Base-by-base conservation (phyloP, 2,113 vertebrate species). In the Ochotona curzoniae region DNA sequence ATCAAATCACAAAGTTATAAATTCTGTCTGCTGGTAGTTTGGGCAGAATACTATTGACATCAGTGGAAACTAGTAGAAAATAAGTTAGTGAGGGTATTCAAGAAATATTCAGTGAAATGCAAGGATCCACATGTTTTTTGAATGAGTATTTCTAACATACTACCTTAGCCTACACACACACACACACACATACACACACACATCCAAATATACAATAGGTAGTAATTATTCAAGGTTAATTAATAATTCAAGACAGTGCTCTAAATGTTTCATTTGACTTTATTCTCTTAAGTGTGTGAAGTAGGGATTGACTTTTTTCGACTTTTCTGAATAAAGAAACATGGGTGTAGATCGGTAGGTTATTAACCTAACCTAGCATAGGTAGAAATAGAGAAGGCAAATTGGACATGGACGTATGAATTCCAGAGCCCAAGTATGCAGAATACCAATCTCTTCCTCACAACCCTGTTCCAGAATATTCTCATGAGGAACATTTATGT, bases 61-160 rank as follows among this genome's bases (percentile, higher is more conserved):
- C 7, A 93, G 95, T 18, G 15, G 13, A 64, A 35, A 81, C 11
- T 0, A 89, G 71, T 63, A 89, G n/a, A 66, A 57, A 86, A 79
- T 21, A 79, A 35, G 15, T 23, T 4, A 5, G 17, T 69, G 64
- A 81, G 20, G 60, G 8, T 74, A 8, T 51, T 79, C 20, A 60
- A 30, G 26, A 80, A 85, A 28, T 67, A 75, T n/a, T 32, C 21
- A 66, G 20, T 67, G 49, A 90, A 80, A 78, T 90, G 17, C n/a
- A 32, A 17, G 17, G 25, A 38, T 23, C n/a, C 86, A 57, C 28
- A 73, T 32, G 54, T 14, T 3, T 57, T 95, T 25, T 82, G 6
- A 73, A 75, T 57, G 54, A 73, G 15, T 82, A 54, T 63, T 51
- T 79, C 28, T 35, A 17, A 47, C 2, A 83, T 49, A 13, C 47